These are phyloP conservation scores for Hypena proboscidalis DNA, from an alignment of 2,888 invertebrate genomes.

Conservation along the genomic window DNA sequence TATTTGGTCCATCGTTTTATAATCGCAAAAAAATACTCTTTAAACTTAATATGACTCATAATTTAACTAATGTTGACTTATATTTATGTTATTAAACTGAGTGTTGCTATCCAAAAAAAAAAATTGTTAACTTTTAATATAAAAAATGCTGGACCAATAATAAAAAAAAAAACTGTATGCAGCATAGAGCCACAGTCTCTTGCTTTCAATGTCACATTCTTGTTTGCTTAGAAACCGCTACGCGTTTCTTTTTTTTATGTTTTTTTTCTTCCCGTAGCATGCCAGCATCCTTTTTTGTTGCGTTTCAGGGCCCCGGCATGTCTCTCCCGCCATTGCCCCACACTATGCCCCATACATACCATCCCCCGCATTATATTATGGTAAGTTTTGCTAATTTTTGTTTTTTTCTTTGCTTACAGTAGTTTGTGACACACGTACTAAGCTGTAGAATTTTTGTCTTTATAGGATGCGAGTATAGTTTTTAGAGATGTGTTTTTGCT, in stretches of 20 bases:
- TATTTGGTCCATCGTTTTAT: conserved; percentile 7
- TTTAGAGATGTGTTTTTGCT: no score
- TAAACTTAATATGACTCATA: no score
- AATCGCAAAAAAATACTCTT: no score
- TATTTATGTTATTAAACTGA: no score
- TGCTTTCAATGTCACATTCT: conserved; percentile 57
- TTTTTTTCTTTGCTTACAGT: conserved; percentile 34
- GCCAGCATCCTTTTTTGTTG: conserved; percentile 74
- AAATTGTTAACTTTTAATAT: no score
- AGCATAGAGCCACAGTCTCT: conserved; percentile 26
- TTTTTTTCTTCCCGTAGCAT: conserved; percentile 72
- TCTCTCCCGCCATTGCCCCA: conserved; percentile 81
- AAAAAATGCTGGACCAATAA: conserved; percentile 11
- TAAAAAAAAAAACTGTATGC: conserved; percentile 1
- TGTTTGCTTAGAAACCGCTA: conserved; percentile 39
- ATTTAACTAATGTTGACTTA: no score
- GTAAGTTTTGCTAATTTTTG: conserved; percentile 66
- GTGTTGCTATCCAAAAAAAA: no score
- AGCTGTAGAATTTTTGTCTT: conserved; percentile 6
- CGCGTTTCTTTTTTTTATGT: conserved; percentile 51
- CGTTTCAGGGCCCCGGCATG: conserved; percentile 84
- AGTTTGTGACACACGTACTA: conserved; percentile 31
- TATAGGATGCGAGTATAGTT: conserved; percentile 2
- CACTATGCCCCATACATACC: conserved; percentile 83
- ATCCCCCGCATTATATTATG: conserved; percentile 84